These are phyloP conservation scores for Paramormyrops kingsleyae DNA, from an alignment of 2,113 vertebrate genomes.

Conservation along the genomic window DNA sequence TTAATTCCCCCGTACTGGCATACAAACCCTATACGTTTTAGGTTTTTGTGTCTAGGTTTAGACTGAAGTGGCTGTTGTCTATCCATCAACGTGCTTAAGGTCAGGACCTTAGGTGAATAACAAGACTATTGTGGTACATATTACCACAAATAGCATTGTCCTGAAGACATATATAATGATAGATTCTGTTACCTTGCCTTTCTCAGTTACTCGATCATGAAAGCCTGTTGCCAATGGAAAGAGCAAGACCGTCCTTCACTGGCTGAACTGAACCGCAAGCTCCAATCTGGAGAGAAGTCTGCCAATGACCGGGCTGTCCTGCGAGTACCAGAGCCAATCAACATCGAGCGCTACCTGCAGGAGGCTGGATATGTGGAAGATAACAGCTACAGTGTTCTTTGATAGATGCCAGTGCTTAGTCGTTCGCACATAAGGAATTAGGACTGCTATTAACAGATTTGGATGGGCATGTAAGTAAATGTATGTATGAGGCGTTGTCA, in stretches of 20 bases:
- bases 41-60: background rate
- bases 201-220: constrained; percentile 75
- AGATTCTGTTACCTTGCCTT: background rate
- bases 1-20: background rate
- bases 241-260: constrained; percentile 61
- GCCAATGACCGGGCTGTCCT: constrained; percentile 70
- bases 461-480: background rate
- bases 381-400: constrained; percentile 64
- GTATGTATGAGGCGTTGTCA: constrained; percentile 31
- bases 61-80: background rate
- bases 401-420: constrained; percentile 18
- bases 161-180: background rate
- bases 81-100: background rate
- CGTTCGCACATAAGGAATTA: background rate
- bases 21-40: background rate
- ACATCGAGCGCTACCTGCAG: constrained; percentile 56
- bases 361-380: constrained; percentile 59
- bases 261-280: constrained; percentile 54
- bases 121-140: background rate
- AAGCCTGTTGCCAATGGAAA: constrained; percentile 79
- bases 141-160: background rate
- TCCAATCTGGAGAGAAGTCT: constrained; percentile 59
- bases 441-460: constrained; percentile 25
- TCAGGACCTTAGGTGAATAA: background rate
- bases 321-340: constrained; percentile 62